These are phyloP conservation scores for Sycophila texana DNA, from an alignment of 2,888 invertebrate species.

Conservation along the genomic window DNA sequence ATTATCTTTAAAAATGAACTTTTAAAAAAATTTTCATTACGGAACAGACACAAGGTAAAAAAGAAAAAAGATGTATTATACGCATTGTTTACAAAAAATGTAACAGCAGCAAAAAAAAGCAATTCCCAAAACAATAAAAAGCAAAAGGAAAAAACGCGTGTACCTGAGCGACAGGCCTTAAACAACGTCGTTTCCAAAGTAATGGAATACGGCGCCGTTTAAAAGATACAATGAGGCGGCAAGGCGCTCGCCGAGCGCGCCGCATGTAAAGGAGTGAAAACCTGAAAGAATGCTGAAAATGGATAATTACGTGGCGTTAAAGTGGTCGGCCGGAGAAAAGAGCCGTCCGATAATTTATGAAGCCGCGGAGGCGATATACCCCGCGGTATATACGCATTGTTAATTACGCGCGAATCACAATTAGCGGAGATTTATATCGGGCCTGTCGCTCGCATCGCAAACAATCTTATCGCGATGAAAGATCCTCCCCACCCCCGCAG, in stretches of 20 bases:
- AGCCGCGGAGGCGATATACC: neutral
- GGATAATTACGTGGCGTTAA: slow-evolving; percentile 60
- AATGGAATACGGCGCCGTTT: neutral
- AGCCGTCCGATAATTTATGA: slow-evolving; percentile 59
- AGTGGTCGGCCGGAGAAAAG: slow-evolving; percentile 46
- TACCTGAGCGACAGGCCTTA: too few species aligned
- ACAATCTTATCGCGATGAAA: too few species aligned
- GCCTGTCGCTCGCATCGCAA: too few species aligned
- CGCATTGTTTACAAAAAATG: neutral
- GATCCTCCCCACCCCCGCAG: too few species aligned
- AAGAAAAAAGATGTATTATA: neutral
- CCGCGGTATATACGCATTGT: too few species aligned
- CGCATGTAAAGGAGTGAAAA: slow-evolving; percentile 54
- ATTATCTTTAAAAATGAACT: neutral
- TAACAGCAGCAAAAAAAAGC: neutral
- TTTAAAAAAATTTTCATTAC: neutral
- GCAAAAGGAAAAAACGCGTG: neutral
- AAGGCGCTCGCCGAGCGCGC: neutral
- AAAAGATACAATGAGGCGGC: neutral
- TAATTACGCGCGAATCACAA: too few species aligned
- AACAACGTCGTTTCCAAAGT: neutral
- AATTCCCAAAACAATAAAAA: neutral
- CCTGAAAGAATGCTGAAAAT: slow-evolving; percentile 59
- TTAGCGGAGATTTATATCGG: too few species aligned
- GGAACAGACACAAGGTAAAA: neutral